These are phyloP conservation scores for Chelon labrosus DNA, from an alignment of 2,797 vertebrate species.

Conservation along the genomic window DNA sequence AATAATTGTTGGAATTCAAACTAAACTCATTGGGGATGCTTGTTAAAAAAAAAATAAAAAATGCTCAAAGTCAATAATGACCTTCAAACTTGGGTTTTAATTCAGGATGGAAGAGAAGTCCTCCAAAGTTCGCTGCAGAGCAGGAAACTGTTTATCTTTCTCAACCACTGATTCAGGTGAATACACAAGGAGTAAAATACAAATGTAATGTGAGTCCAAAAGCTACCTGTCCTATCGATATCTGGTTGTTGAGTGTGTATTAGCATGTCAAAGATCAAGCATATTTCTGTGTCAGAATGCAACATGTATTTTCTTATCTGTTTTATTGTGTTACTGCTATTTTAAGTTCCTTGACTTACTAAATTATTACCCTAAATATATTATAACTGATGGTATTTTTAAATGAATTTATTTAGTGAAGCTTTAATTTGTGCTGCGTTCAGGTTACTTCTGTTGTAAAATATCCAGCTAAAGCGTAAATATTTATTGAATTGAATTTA, in stretches of 20 bases:
- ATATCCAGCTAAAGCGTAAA: not conserved
- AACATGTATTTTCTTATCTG: too few relatives aligned
- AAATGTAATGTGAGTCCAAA: not conserved
- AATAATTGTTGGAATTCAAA: too few relatives aligned
- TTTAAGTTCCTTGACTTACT: not conserved
- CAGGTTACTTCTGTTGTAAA: not conserved
- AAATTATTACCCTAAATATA: too few relatives aligned
- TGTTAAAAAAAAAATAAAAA: not conserved
- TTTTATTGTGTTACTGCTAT: not conserved
- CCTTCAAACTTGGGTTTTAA: not conserved
- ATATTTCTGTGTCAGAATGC: too few relatives aligned
- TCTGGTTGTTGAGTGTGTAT: too few relatives aligned
- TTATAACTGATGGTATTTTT: too few relatives aligned
- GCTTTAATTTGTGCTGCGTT: not conserved
- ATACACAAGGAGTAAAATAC: too few relatives aligned
- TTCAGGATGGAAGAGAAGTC: not conserved
- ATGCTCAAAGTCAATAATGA: not conserved
- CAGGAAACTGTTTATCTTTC: constrained; percentile 10
- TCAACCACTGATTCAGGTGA: not conserved
- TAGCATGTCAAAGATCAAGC: too few relatives aligned
- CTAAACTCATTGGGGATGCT: too few relatives aligned
- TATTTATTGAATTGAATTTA: not conserved
- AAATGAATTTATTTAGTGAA: too few relatives aligned
- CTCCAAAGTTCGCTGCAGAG: constrained; percentile 6
- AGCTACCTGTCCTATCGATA: too few relatives aligned